Percentiles rank a stretch among this genome's conserved stretches.
Evolutionary conservation across 2,797 vertebrate genomes (phyloP).

Genomic region (Peromyscus eremicus): DNA sequence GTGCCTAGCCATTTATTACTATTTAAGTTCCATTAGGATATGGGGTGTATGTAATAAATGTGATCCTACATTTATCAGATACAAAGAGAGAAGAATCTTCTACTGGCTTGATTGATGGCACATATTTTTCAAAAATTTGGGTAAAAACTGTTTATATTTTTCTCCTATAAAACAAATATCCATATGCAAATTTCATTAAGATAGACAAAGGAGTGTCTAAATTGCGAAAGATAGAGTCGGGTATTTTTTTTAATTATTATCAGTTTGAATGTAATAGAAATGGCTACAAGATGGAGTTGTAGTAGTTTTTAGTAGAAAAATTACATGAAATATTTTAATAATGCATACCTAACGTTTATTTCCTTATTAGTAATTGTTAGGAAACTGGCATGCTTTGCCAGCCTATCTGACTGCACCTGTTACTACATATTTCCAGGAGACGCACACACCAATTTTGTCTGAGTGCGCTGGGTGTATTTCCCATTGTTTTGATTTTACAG

Average conservation of each 20-base stretch:
- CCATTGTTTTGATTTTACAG: slow-evolving; percentile 79
- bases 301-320: slow-evolving; percentile 46
- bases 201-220: slow-evolving; percentile 38
- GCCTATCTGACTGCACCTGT: slow-evolving; percentile 84
- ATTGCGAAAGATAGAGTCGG: slow-evolving; percentile 9
- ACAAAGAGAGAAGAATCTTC: slow-evolving; percentile 48
- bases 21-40: slow-evolving; percentile 58
- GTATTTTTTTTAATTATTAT: background rate
- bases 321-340: slow-evolving; percentile 76
- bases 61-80: slow-evolving; percentile 16
- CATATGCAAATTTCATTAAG: slow-evolving; percentile 64
- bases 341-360: slow-evolving; percentile 80
- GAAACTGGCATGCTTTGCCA: slow-evolving; percentile 75
- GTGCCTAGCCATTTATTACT: slow-evolving; percentile 39
- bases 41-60: background rate
- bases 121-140: slow-evolving; percentile 66
- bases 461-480: slow-evolving; percentile 77
- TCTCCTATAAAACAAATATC: slow-evolving; percentile 47
- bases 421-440: slow-evolving; percentile 84
- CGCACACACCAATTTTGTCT: slow-evolving; percentile 82
- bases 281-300: slow-evolving; percentile 23
- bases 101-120: slow-evolving; percentile 17
- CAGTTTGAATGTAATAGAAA: slow-evolving; percentile 64
- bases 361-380: slow-evolving; percentile 85
- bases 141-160: slow-evolving; percentile 37